Percentiles rank a stretch among this genome's conserved stretches.
These are phyloP conservation scores for Pogonus chalceus DNA, from an alignment of 1,140 invertebrate species.

Conservation along the genomic window DNA sequence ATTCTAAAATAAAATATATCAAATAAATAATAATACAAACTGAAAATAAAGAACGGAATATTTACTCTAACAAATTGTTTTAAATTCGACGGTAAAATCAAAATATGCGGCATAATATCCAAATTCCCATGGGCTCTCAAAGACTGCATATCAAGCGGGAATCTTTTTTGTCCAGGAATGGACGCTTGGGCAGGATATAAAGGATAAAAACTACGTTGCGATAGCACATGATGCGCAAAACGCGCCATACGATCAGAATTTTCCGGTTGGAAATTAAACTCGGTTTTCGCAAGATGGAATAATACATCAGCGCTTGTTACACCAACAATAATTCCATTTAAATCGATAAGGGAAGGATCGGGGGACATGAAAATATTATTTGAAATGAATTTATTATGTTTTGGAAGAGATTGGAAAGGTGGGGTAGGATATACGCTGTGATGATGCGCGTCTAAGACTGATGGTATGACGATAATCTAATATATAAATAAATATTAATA, in stretches of 20 bases:
- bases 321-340: constrained; percentile 67
- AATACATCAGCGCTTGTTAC: constrained; percentile 73
- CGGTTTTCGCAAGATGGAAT: constrained; percentile 67
- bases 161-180: constrained; percentile 27
- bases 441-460: constrained; percentile 64
- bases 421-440: constrained; percentile 73
- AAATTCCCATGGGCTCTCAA: constrained; percentile 55
- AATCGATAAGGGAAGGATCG: constrained; percentile 69
- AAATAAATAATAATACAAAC: neutral
- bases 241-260: constrained; percentile 53
- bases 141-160: constrained; percentile 54
- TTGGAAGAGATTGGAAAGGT: constrained; percentile 44
- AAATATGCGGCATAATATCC: constrained; percentile 58
- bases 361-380: constrained; percentile 39
- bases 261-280: constrained; percentile 42
- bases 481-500: too few relatives aligned
- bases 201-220: constrained; percentile 71
- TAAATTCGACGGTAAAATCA: constrained; percentile 72
- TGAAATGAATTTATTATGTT: constrained; percentile 44
- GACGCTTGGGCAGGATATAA: constrained; percentile 52
- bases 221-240: constrained; percentile 57
- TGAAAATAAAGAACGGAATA: neutral
- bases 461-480: too few relatives aligned
- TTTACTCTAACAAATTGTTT: constrained; percentile 64
- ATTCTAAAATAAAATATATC: constrained; percentile 37